Conservation (phyloP, 2,797 vertebrate species). For the Phrynocephalus guinanensis region DNA sequence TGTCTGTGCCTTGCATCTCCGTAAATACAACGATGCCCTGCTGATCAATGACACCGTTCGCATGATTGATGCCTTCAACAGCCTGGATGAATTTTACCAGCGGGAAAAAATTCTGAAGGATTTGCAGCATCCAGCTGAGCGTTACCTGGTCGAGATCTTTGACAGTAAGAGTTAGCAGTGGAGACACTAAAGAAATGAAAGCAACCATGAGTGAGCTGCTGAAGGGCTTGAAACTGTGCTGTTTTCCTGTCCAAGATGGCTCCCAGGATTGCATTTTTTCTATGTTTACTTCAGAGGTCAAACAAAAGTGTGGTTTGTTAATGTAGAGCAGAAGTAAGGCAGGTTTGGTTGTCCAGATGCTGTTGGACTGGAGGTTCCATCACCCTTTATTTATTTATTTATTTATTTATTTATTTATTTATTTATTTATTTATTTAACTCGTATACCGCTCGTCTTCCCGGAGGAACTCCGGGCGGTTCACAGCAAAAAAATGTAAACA, state of each 20-base stretch:
- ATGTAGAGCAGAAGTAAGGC: background rate
- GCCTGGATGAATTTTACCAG: conserved; percentile 82
- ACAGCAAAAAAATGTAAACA: no score
- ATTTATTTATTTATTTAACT: no score
- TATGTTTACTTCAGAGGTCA: background rate
- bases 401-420: no score
- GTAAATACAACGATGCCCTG: conserved; percentile 90
- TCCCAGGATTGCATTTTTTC: background rate
- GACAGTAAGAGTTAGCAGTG: conserved; percentile 72
- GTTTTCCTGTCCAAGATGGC: background rate
- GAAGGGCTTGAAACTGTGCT: background rate
- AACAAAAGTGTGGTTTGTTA: background rate
- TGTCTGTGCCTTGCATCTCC: conserved; percentile 86
- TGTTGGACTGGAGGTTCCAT: no score
- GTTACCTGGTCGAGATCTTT: conserved; percentile 81
- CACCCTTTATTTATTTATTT: no score
- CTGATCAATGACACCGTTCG: conserved; percentile 88
- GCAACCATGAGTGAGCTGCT: no score
- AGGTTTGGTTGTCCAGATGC: background rate
- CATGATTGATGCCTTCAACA: conserved; percentile 84
- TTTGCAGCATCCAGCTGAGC: conserved; percentile 75
- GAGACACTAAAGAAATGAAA: accelerated
- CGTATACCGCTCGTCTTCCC: no score
- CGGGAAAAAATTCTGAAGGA: conserved; percentile 32
- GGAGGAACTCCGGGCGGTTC: no score